Base-by-base conservation (phyloP, 1,140 invertebrate species). In the Ectropis grisescens region DNA sequence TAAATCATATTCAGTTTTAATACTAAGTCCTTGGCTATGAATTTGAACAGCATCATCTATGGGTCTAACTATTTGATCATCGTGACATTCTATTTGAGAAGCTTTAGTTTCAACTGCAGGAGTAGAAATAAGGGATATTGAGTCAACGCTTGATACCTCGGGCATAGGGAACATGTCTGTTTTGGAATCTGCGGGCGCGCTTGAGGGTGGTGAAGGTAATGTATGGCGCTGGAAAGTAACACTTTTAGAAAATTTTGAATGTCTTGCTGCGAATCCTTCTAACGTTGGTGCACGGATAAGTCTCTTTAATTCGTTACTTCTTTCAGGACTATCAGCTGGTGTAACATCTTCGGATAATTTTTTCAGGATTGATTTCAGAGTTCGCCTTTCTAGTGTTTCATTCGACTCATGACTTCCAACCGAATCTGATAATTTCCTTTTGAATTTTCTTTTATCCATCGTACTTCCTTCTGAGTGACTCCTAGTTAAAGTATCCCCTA, bases 141-240 rank as follows among this genome's bases (percentile, higher is more conserved):
- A 13, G n/a, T 45, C 39, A 13, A 28, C 46, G 11, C 33, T 39
- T n/a, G n/a, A n/a, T n/a, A 38, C 14, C 35, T 59, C 60, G 10
- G 75, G 69, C 32, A 67, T 47, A 41, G 60, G 53, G 46, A 80
- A 80, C 23, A 74, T 54, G 11, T 66, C 58, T 40, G 50, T 45
- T 29, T 54, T 49, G 11, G 44, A 32, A 49, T 80, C 69, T 31
- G 53, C 51, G 19, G 61, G 64, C 37, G 82, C 83, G 70, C 85
- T 87, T 32, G 76, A 70, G 9, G 92, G 91, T 31, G 91, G 91
- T 54, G 91, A 93, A 44, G 90, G 89, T 57, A 94, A 83, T 37
- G 92, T 93, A 66, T 91, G 90, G 41, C 92, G 85, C 71, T 94
- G 91, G 80, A 94, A 94, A 32, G 93, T 94, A 31, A 94, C 92